Percentiles rank a stretch among this genome's conserved stretches.
Conservation (phyloP, 2,888 invertebrate genomes). For the Poecilus cupreus region DNA sequence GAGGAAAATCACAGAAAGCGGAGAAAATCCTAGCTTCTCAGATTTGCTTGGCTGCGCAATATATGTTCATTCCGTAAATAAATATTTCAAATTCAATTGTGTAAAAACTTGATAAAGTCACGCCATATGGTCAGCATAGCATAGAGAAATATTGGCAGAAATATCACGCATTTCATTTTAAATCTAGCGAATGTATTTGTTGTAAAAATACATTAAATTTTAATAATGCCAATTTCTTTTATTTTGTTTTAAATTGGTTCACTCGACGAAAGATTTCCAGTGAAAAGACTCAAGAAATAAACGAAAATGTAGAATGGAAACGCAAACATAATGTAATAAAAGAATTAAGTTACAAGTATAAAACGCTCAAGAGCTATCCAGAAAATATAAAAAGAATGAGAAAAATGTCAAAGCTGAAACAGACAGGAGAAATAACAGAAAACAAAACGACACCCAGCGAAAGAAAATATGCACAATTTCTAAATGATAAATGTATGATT, state of each 20-base stretch:
- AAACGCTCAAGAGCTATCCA: conserved; percentile 23
- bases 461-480: too few relatives aligned
- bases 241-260: neutral
- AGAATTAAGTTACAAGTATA: conserved; percentile 24
- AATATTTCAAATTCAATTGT: neutral
- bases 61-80: neutral
- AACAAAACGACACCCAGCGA: neutral
- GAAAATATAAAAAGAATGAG: conserved; percentile 8
- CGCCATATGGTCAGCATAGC: too few relatives aligned
- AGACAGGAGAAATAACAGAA: conserved; percentile 10
- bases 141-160: too few relatives aligned
- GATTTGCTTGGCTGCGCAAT: neutral
- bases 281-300: neutral
- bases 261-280: neutral
- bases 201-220: neutral
- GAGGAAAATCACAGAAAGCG: neutral
- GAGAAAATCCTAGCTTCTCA: neutral
- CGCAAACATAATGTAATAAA: conserved; percentile 17
- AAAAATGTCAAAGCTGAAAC: conserved; percentile 5
- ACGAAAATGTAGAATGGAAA: neutral
- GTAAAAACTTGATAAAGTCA: neutral
- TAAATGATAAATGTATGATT: too few relatives aligned
- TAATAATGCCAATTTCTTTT: neutral
- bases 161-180: too few relatives aligned
- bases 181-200: neutral